A percentile compares a stretch with the other conserved stretches of the same genome.
Conservation (phyloP, 2,113 vertebrate genomes). For the Urocitellus parryii region DNA sequence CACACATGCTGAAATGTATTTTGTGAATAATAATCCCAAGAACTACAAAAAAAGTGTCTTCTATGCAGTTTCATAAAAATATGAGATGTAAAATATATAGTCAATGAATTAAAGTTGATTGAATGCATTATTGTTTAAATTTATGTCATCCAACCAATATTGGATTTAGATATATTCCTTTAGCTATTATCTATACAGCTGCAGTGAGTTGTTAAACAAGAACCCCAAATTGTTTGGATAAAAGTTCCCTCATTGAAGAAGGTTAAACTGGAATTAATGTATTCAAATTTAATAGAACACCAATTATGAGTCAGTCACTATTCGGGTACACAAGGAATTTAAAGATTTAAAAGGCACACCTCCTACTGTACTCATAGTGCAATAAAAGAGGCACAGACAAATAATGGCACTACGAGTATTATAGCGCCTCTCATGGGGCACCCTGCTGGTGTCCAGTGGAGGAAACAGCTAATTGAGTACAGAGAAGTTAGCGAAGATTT, state of each 20-base stretch:
- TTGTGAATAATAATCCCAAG: constrained; percentile 61
- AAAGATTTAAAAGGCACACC: not conserved
- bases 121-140: constrained; percentile 62
- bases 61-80: constrained; percentile 35
- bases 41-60: constrained; percentile 38
- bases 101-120: constrained; percentile 66
- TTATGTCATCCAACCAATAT: constrained; percentile 55
- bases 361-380: not conserved
- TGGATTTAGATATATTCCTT: constrained; percentile 40
- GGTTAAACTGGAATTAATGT: constrained; percentile 49
- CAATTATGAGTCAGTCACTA: not conserved
- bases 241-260: constrained; percentile 21
- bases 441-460: no score
- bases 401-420: not conserved
- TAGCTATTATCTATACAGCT: not conserved
- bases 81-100: constrained; percentile 43
- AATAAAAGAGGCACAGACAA: not conserved
- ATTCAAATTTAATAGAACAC: not conserved
- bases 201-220: constrained; percentile 17
- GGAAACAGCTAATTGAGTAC: not conserved
- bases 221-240: constrained; percentile 26
- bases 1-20: not conserved
- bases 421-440: not conserved
- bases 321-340: not conserved
- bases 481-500: not conserved